Percentiles rank a stretch among this genome's conserved stretches.
Conservation (phyloP, 2,797 vertebrate genomes). For the Dromococcyx pavoninus region DNA sequence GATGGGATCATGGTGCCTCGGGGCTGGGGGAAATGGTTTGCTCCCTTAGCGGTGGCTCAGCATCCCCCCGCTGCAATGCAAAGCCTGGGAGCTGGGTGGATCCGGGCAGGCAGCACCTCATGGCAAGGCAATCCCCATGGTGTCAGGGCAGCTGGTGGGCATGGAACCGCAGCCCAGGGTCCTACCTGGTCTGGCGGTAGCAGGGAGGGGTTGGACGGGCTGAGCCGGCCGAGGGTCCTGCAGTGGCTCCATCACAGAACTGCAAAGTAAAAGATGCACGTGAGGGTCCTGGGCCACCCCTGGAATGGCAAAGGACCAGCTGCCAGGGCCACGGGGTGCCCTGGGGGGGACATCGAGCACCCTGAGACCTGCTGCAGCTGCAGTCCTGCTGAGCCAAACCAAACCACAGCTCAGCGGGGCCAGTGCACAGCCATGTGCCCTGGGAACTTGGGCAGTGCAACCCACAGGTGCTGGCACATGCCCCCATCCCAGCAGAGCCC, state of each 20-base stretch:
- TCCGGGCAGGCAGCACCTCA: not conserved
- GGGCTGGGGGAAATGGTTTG: not conserved
- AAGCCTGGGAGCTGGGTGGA: not conserved
- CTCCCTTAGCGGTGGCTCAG: rapidly evolving
- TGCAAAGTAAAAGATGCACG: not conserved
- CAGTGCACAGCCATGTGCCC: not conserved
- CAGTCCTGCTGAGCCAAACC: not conserved
- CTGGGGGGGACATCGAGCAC: not conserved
- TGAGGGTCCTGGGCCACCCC: not conserved
- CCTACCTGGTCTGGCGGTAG: constrained; percentile 48
- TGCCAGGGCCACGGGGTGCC: rapidly evolving
- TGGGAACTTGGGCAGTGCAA: not conserved
- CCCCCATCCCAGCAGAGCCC: not conserved
- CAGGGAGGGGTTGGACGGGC: not conserved
- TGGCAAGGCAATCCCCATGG: rapidly evolving
- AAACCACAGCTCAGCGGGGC: not conserved
- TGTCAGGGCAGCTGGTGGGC: rapidly evolving
- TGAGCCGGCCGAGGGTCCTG: not conserved
- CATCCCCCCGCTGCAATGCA: not conserved
- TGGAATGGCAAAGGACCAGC: rapidly evolving
- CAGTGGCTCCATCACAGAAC: not conserved
- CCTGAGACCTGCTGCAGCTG: not conserved
- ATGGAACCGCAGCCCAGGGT: not conserved
- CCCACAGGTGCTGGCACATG: rapidly evolving
- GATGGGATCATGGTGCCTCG: not conserved